These are phyloP conservation scores for Drosophila formosana DNA, from an alignment of 2,888 invertebrate genomes.

Conservation along the genomic window DNA sequence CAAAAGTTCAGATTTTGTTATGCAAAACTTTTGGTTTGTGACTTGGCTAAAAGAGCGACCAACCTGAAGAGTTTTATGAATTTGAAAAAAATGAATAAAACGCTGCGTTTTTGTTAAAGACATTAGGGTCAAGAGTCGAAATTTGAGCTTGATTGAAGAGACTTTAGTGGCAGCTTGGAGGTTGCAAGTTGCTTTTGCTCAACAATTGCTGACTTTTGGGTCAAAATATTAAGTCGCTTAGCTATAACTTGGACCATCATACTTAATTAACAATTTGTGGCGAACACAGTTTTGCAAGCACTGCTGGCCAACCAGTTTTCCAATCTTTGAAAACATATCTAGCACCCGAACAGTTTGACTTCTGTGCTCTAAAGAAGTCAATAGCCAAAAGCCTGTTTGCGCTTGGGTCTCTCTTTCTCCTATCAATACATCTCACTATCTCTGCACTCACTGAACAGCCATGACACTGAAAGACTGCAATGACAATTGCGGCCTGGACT, in stretches of 20 bases:
- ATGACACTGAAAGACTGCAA: slow-evolving; percentile 44
- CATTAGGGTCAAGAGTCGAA: slow-evolving; percentile 56
- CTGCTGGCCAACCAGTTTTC: slow-evolving; percentile 34
- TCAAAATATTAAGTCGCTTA: slow-evolving; percentile 9
- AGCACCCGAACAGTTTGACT: slow-evolving; percentile 29
- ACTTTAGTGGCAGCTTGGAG: slow-evolving; percentile 10
- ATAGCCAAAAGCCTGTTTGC: slow-evolving; percentile 33
- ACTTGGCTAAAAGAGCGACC: slow-evolving; percentile 5
- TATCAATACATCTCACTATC: slow-evolving; percentile 46
- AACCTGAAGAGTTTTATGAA: slow-evolving; percentile 19
- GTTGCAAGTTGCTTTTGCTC: slow-evolving; percentile 31
- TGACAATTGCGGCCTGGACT: slow-evolving; percentile 50
- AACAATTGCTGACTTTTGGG: slow-evolving; percentile 25
- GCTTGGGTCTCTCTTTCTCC: slow-evolving; percentile 2
- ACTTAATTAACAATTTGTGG: slow-evolving; percentile 50
- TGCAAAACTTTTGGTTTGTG: slow-evolving; percentile 27
- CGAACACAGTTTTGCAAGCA: slow-evolving; percentile 44
- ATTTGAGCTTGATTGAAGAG: slow-evolving; percentile 53
- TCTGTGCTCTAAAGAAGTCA: slow-evolving; percentile 23
- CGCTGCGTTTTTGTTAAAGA: slow-evolving; percentile 3
- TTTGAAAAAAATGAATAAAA: slow-evolving; percentile 16
- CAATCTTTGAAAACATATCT: slow-evolving; percentile 9
- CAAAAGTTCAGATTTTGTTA: slow-evolving; percentile 38
- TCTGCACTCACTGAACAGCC: slow-evolving; percentile 12
- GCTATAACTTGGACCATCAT: slow-evolving; percentile 27